Evolutionary conservation across 37 sponge, comb jelly and placozoan species (phyloP), one percentile per base, ranked within the genome.

Genomic region (Oopsacas minuta): DNA sequence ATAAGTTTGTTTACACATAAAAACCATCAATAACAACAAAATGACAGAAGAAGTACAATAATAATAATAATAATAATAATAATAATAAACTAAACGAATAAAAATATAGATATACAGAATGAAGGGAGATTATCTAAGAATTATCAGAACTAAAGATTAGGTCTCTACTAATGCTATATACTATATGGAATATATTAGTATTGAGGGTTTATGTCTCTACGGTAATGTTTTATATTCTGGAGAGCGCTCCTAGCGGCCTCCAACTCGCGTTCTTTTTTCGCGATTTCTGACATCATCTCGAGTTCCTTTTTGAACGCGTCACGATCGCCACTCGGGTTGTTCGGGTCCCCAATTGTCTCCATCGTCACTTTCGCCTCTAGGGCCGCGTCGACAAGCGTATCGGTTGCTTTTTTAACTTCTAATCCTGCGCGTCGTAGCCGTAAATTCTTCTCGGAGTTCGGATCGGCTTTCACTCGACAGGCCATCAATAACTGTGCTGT

Each of bases 401-500:
- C 96, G 1, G 94, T 92, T 25, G 96, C 96, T 39, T 92, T 93
- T 90, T 93, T 96, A 51, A 96, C 96, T 5, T 86, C 86, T n/a
- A 81, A 83, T 35, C 96, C 96, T 52, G 96, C 96, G 25, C 85
- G 49, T 90, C 95, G 96, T 12, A 98, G 85, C 52, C 96, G 85
- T 81, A 61, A 90, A 36, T 89, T 91, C 86, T 86, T 93, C 82
- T 93, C 94, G 36, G 88, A 86, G 36, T 89, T 82, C 28, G 92
- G 84, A 52, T 98, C 96, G 38, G 99, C 94, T 87, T 95, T 95
- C 23, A 95, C 99, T 82, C 90, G 94, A 81, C 95, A 94, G 0
- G 96, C 91, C 35, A 94, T 85, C 69, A 98, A 90, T 20, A 98
- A 92, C 86, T 95, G 95, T 8, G 94, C 95, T 34, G 99, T 95